Base-by-base conservation (phyloP, 2,113 vertebrate genomes). In the Corythoichthys haematopterus region DNA sequence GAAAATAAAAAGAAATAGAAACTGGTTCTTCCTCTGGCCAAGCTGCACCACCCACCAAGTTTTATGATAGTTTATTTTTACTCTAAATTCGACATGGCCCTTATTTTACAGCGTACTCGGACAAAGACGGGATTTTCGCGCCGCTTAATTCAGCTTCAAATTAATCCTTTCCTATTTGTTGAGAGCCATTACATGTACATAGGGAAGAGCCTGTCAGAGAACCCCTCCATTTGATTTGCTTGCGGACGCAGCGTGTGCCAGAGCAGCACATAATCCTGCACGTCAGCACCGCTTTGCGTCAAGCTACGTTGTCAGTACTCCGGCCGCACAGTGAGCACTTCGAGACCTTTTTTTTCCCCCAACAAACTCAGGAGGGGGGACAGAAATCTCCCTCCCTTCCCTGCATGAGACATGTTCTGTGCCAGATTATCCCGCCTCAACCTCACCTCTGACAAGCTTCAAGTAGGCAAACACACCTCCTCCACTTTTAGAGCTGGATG, bases 401-500 rank as follows among this genome's bases (percentile, higher is more conserved):
- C 66, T 33, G 73, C 40, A 50, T 63, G 69, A 81, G 80, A 40
- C 38, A 6, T 76, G 76, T 81, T 74, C 76, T 66, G 50, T 15
- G 67, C 68, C 48, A 71, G 80, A 87, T 88, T 75, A 88, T 80
- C 79, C 77, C 63, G 2, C 68, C 76, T 78, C 68, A 66, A 73
- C 76, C 77, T 83, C 53, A 15, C 75, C 71, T 65, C 67, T 75
- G 45, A 70, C 75, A 77, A 66, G 76, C 80, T 69, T 76, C 67
- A 79, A 73, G 10, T 77, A 68, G 61, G 50, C 37, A 40, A 8
- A 68, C 71, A 72, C 0, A 55, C 60, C 74, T 70, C 66, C 80
- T 66, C 64, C 70, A 64, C 71, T 51, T 69, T 65, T 65, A 71
- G 74, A 73, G 74, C 74, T 68, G 33, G 37, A 75, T 76, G 64